A percentile compares a stretch with the other conserved stretches of the same genome.
These are phyloP conservation scores for Galerucella calmariensis DNA, from an alignment of 2,888 invertebrate species.

Conservation along the genomic window DNA sequence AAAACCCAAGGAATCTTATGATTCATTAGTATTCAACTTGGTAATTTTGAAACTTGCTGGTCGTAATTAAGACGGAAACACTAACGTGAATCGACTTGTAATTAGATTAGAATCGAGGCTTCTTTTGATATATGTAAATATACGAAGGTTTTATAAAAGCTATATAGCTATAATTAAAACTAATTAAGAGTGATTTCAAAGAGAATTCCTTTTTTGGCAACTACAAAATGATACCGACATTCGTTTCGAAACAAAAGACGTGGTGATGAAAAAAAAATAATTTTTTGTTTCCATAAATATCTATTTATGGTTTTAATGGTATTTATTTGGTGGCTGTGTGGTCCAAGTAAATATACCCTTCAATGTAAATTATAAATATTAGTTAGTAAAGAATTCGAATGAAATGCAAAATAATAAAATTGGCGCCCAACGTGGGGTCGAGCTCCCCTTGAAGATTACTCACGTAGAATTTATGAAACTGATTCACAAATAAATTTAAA, in stretches of 20 bases:
- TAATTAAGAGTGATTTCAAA: constrained; percentile 7
- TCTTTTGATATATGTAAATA: constrained; percentile 14
- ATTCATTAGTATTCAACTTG: constrained; percentile 12
- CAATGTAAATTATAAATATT: no score
- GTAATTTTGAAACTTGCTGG: constrained; percentile 9
- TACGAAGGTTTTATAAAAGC: background rate
- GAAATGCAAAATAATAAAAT: no score
- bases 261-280: no score
- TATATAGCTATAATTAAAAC: background rate
- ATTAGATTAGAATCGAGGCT: background rate
- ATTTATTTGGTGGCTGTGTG: no score
- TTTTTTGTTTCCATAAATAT: no score
- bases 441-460: background rate
- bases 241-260: background rate
- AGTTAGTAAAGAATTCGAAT: no score
- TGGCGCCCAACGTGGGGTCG: no score
- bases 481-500: background rate
- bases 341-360: no score
- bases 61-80: constrained; percentile 19
- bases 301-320: no score
- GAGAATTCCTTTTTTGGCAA: background rate
- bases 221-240: background rate
- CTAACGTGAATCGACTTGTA: background rate
- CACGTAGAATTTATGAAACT: background rate
- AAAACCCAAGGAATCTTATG: constrained; percentile 1